A percentile compares a stretch with the other conserved stretches of the same genome.
These are phyloP conservation scores for Cervus canadensis DNA, from an alignment of 2,113 vertebrate genomes.

Conservation along the genomic window DNA sequence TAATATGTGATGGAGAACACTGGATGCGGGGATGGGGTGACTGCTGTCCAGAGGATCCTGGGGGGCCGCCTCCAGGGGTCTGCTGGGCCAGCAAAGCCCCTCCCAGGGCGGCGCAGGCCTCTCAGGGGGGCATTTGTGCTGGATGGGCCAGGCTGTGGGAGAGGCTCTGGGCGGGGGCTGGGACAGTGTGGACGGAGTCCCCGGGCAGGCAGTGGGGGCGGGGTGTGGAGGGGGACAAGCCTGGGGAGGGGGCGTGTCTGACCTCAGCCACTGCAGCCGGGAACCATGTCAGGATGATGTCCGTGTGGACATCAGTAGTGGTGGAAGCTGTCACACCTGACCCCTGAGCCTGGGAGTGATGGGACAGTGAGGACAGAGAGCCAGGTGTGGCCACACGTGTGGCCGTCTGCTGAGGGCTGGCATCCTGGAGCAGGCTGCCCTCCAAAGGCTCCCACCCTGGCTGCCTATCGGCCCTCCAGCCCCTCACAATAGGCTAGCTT, in stretches of 20 bases:
- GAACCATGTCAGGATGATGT: too few species aligned
- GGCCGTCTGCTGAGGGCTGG: neutral
- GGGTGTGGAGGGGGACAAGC: neutral
- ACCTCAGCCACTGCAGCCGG: fast-evolving
- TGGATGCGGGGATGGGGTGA: fast-evolving
- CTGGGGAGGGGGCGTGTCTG: neutral
- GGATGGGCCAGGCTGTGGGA: neutral
- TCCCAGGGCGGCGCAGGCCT: neutral
- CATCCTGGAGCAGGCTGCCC: neutral
- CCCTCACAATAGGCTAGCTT: neutral
- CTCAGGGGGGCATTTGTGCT: neutral
- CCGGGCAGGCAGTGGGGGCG: neutral
- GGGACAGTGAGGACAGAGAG: neutral
- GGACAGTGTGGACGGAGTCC: too few species aligned
- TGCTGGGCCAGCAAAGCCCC: neutral
- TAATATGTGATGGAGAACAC: fast-evolving
- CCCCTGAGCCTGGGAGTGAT: neutral
- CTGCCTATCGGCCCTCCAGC: neutral
- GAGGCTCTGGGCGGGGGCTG: neutral
- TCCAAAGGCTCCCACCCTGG: neutral
- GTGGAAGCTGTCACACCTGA: neutral
- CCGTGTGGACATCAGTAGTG: fast-evolving
- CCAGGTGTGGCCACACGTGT: neutral
- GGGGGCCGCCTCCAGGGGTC: neutral
- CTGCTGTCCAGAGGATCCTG: neutral